Conservation (phyloP, 2,113 vertebrate genomes). For the Microcebus jonahi region DNA sequence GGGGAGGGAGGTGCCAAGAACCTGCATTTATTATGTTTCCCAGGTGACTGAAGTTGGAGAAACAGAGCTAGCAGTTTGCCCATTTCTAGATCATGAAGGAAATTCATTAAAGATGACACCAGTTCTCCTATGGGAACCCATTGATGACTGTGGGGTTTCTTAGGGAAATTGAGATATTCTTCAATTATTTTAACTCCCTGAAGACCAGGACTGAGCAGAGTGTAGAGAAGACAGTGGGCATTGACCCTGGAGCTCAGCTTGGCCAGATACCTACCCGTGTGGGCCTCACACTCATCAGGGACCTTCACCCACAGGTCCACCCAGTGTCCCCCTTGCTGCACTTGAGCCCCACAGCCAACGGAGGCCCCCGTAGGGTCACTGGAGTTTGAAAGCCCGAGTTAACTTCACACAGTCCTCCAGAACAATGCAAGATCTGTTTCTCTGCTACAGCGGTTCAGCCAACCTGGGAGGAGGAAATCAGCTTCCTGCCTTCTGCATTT, state of each 20-base stretch:
- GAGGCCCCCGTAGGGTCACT: not conserved
- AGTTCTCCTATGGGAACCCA: not conserved
- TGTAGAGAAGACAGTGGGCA: not conserved
- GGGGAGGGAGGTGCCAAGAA: not conserved
- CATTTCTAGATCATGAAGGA: not conserved
- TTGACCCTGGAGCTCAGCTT: not conserved
- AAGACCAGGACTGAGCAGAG: not conserved
- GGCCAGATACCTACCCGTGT: not conserved
- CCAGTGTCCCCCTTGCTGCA: not conserved
- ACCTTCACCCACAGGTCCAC: not conserved
- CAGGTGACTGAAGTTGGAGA: not conserved
- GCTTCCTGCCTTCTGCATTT: not conserved
- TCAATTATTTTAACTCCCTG: not conserved
- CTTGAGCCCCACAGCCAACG: accelerated
- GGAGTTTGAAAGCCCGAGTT: not conserved
- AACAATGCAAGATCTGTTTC: not conserved
- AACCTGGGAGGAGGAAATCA: not conserved
- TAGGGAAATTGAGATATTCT: not conserved
- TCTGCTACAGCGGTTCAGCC: not conserved
- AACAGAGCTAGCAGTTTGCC: not conserved
- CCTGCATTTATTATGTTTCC: not conserved
- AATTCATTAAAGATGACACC: not conserved
- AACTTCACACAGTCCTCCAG: not conserved
- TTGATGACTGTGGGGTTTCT: not conserved
- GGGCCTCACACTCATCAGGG: too few species aligned